phyloP scores from a whole-genome alignment of 2,888 invertebrate species.

The Caenorhabditis sp. region DNA sequence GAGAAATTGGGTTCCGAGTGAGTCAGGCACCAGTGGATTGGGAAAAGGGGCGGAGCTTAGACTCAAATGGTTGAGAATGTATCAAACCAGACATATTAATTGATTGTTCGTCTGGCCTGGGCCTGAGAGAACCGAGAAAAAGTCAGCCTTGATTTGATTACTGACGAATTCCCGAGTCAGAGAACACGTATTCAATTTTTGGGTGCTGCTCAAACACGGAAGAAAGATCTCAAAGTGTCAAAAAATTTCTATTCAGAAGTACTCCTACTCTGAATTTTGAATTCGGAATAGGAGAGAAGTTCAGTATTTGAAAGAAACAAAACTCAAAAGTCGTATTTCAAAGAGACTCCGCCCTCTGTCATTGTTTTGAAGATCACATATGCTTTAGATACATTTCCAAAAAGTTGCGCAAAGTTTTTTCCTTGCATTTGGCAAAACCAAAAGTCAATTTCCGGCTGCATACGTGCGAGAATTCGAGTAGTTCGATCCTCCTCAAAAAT shows the following conservation, averaged over 20 bases:
- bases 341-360: not conserved
- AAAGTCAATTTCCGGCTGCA: slow-evolving; percentile 31
- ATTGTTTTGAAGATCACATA: not conserved
- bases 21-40: not conserved
- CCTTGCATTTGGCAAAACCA: not conserved
- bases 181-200: not conserved
- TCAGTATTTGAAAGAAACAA: not conserved
- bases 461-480: slow-evolving; percentile 26
- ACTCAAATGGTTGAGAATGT: too few relatives aligned
- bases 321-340: not conserved
- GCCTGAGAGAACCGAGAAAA: not conserved
- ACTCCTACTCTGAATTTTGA: too few relatives aligned
- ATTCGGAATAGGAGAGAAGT: too few relatives aligned
- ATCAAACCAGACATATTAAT: not conserved
- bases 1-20: not conserved
- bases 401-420: slow-evolving; percentile 1
- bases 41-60: not conserved
- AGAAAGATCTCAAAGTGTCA: not conserved
- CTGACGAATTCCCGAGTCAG: not conserved
- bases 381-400: not conserved
- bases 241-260: not conserved
- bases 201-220: too few relatives aligned
- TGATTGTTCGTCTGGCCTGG: not conserved
- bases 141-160: not conserved
- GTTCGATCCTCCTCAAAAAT: slow-evolving; percentile 23